These are phyloP conservation scores for Augiades crinisus DNA, from an alignment of 2,888 invertebrate genomes.

Conservation along the genomic window DNA sequence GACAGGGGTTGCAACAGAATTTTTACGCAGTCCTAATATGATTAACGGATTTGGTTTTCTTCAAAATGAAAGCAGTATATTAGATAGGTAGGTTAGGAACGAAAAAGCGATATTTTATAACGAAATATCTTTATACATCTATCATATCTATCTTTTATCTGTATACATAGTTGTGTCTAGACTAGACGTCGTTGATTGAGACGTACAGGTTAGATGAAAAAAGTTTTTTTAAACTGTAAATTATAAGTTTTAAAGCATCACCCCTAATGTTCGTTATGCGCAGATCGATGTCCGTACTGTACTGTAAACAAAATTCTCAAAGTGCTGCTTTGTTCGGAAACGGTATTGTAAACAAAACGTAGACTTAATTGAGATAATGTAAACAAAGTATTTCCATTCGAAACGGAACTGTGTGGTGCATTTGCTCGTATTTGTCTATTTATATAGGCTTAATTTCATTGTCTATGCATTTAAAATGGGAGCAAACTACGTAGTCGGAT, in stretches of 20 bases:
- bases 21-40: constrained; percentile 8
- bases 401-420: constrained; percentile 46
- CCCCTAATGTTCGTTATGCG: constrained; percentile 6
- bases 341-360: constrained; percentile 64
- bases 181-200: too few species aligned
- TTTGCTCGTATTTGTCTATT: constrained; percentile 31
- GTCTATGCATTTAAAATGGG: constrained; percentile 30
- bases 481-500: constrained; percentile 17
- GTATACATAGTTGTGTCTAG: too few species aligned
- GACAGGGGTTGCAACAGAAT: too few species aligned
- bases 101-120: too few species aligned
- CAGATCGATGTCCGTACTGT: constrained; percentile 5
- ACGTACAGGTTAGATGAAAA: too few species aligned
- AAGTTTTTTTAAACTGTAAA: background rate
- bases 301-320: constrained; percentile 60
- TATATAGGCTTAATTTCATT: constrained; percentile 34
- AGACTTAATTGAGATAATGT: constrained; percentile 76
- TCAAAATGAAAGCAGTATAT: too few species aligned
- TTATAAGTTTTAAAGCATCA: constrained; percentile 7
- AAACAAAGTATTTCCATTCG: constrained; percentile 69
- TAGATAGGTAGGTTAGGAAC: too few species aligned
- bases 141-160: too few species aligned
- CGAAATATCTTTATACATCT: too few species aligned
- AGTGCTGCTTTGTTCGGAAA: constrained; percentile 57
- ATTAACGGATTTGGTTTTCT: constrained; percentile 7